Evolutionary conservation across 92 coral and sea anemone genomes (phyloP).

Genomic region (Virgularia gustaviana): DNA sequence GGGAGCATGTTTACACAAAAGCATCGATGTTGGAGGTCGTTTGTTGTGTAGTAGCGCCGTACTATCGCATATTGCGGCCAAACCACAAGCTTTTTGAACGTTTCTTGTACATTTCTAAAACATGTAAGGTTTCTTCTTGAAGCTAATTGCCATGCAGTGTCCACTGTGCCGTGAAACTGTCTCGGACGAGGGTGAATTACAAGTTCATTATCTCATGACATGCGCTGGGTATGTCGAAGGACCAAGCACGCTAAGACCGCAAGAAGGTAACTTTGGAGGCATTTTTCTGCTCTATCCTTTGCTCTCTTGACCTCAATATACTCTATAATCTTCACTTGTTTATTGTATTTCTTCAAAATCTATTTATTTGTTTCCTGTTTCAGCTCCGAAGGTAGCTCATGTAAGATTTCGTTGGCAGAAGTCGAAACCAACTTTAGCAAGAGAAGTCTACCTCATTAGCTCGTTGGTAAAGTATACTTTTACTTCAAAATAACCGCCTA

Average conservation of each 20-base stretch:
- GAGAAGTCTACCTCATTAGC: conserved; percentile 75
- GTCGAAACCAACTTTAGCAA: conserved; percentile 67
- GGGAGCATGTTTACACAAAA: no score
- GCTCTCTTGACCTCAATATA: no score
- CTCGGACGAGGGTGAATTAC: conserved; percentile 57
- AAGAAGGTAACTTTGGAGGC: no score
- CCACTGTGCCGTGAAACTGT: conserved; percentile 74
- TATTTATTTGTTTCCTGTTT: neutral
- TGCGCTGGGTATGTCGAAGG: conserved; percentile 57
- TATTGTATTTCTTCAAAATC: no score
- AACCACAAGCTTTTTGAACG: no score
- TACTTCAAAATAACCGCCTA: neutral
- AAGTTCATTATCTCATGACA: conserved; percentile 69
- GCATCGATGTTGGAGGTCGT: no score
- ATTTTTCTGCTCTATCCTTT: no score
- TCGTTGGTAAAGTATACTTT: conserved; percentile 69
- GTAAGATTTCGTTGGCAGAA: conserved; percentile 90
- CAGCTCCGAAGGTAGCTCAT: conserved; percentile 4
- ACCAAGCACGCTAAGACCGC: neutral
- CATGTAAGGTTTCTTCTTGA: neutral
- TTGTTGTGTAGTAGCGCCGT: no score
- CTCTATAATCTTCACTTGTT: no score
- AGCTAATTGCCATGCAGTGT: conserved; percentile 63
- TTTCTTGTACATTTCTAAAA: neutral
- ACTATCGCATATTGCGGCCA: no score